Conservation (phyloP, 1,140 invertebrate genomes). For the Ridgeia piscesae region DNA sequence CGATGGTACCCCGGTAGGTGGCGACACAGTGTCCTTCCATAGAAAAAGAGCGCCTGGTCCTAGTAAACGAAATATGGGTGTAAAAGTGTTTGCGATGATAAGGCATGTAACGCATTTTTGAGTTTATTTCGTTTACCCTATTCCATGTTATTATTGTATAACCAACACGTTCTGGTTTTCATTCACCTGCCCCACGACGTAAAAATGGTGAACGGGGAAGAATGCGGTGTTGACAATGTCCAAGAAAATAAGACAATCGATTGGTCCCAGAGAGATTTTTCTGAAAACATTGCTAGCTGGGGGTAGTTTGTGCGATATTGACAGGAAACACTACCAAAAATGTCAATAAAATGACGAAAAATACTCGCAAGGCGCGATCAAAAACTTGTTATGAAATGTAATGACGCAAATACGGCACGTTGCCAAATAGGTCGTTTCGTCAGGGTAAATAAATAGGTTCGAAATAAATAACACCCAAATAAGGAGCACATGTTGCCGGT, state of each 20-base stretch:
- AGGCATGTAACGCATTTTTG: too few species aligned
- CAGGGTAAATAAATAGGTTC: too few species aligned
- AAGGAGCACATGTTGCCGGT: background rate
- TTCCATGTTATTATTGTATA: background rate
- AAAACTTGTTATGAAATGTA: slow-evolving; percentile 6
- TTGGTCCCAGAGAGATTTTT: background rate
- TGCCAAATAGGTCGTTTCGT: background rate
- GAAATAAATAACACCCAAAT: background rate
- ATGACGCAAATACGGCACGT: background rate
- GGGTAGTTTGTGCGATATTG: slow-evolving; percentile 25
- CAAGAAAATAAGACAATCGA: background rate
- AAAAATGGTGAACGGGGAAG: background rate
- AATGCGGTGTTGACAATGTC: background rate
- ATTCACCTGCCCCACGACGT: slow-evolving; percentile 12
- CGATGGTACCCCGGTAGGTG: background rate
- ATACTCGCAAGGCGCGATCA: background rate
- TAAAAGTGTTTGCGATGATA: too few species aligned
- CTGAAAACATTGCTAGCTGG: slow-evolving; percentile 33
- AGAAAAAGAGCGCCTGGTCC: background rate
- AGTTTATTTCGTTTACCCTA: slow-evolving; percentile 11
- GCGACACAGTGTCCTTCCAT: background rate
- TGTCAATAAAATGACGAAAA: background rate
- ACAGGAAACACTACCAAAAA: slow-evolving; percentile 9
- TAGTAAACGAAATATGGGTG: background rate
- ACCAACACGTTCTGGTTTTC: background rate